Evolutionary conservation across 2,797 vertebrate genomes (phyloP), one percentile per base, ranked within the genome.

Genomic region (Anisognathus igniventris): DNA sequence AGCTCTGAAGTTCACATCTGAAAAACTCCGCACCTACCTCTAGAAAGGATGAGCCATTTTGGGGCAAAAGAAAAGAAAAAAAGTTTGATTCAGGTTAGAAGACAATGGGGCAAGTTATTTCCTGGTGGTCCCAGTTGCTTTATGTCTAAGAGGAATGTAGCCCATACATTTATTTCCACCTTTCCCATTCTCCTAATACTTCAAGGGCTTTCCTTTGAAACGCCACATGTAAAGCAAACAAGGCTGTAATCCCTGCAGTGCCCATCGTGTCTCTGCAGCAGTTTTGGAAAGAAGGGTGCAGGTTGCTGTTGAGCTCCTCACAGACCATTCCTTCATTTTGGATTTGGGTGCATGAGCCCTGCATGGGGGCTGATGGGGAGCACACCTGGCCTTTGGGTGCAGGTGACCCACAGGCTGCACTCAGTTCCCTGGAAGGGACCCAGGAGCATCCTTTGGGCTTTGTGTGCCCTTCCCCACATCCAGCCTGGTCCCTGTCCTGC

Each of bases 351-450:
- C 6, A 7, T 18, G 33, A 58, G 45, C 20, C 27, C 31, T 24
- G 4, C 5, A 0, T 20, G 7, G n/a, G 15, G 24, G 23, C 16
- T 79, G 37, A 10, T 0, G 0, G 2, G n/a, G 16, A 35, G 14
- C 75, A 82, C n/a, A 50, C 21, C 12, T 42, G 45, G 33, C 6
- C 40, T 4, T 7, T 78, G 31, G 67, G 10, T 30, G 21, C 21
- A 56, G 60, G 20, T 40, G 74, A 58, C 27, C 21, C 14, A 58
- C 12, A 61, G 72, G 33, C 37, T 87, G 37, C 33, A 42, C 2
- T 48, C 24, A 24, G n/a, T 45, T 64, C 56, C 37, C 64, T 84
- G 56, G 18, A 33, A 78, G 51, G 21, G 19, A 57, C 72, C 50
- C 44, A 81, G 30, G 19, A 37, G 2, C 25, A 44, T 66, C 56